Evolutionary conservation across 2,888 invertebrate species (phyloP), one percentile per base, ranked within the genome.

Genomic region (Caenorhabditis plicata): DNA sequence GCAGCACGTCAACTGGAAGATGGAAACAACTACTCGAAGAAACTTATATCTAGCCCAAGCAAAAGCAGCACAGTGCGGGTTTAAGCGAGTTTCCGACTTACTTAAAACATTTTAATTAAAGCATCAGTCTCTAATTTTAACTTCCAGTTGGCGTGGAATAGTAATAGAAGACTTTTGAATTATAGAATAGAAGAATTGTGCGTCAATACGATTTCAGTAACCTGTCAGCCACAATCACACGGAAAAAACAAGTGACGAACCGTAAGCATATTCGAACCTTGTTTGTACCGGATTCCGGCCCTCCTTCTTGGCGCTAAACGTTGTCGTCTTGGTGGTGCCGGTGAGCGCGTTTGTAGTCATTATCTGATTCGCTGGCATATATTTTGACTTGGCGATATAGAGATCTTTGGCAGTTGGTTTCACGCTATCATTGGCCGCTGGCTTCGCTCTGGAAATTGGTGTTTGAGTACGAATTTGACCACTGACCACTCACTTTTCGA

Each of bases 341-440:
- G 54, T 47, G 26, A 60, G 26, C 9, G 55, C 45, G 47, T 58
- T 52, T 26, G 55, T 51, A 36, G 50, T 60, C 60, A 54, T 60
- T 50, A 60, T 60, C 36, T 60, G 53, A 23, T 54, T 60, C 13
- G 90, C 90, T 60, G 89, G 88, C 69, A 90, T 87, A 82, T 90
- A 90, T 77, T 90, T 86, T 68, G 90, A 87, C 64, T 89, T 88
- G 67, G 87, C 87, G 64, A 90, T 83, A 83, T 90, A 90, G 64
- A 89, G 88, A 74, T 88, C 88, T 71, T 89, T 89, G 3, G 87
- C 88, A 51, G 46, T 32, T 41, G 58, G 63, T 39, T 75, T 74
- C 23, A 26, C 48, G 9, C 52, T 35, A 9, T 61, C 65, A 19
- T 56, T 56, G 1, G 48, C 49, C 19, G 47, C 17, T 4, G 54